Conservation (phyloP, 2,113 vertebrate genomes). For the Synodontis membranacea region DNA sequence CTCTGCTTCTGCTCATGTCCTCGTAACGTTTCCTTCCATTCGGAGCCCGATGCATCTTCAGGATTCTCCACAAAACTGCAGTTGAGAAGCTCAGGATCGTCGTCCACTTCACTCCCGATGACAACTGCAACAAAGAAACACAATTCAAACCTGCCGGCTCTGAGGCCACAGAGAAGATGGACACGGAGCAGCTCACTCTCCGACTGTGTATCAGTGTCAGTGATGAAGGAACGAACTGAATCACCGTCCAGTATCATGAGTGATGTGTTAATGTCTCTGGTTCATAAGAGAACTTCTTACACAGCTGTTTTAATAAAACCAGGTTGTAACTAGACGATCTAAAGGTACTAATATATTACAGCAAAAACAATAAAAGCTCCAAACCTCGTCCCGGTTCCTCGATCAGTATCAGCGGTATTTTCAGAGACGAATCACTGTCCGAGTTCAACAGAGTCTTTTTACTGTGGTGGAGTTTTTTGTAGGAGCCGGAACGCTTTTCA, state of each 20-base stretch:
- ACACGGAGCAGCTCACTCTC: background rate
- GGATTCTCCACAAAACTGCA: conserved; percentile 52
- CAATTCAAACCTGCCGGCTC: background rate
- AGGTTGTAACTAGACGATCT: background rate
- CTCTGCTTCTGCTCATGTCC: conserved; percentile 6
- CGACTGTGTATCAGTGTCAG: background rate
- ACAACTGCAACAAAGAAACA: conserved; percentile 32
- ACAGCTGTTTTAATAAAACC: background rate
- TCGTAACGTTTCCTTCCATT: background rate
- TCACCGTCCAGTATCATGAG: background rate
- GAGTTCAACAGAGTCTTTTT: background rate
- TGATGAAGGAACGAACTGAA: background rate
- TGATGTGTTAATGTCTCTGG: background rate
- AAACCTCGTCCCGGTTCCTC: conserved; percentile 27
- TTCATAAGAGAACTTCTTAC: background rate
- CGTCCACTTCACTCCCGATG: conserved; percentile 50
- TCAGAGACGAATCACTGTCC: background rate
- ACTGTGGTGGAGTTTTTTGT: background rate
- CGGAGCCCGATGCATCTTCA: background rate
- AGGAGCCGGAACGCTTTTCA: conserved; percentile 18
- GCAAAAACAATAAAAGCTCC: background rate
- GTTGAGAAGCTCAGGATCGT: conserved; percentile 54
- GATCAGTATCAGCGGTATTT: conserved; percentile 31
- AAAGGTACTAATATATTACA: background rate
- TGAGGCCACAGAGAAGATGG: background rate